phyloP scores from a whole-genome alignment of 2,113 vertebrate genomes.

The Archocentrus centrarchus region DNA sequence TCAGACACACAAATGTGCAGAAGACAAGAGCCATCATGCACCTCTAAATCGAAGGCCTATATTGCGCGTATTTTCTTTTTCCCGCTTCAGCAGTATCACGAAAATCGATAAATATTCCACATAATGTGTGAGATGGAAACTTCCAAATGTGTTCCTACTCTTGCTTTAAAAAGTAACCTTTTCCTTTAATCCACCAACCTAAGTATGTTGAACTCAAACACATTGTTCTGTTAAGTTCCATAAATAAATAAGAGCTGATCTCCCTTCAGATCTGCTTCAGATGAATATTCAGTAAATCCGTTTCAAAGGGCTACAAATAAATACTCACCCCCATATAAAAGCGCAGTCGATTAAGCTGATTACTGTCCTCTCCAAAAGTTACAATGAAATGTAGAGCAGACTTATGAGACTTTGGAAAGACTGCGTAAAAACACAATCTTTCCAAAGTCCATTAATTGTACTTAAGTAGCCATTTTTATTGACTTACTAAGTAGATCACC shows the following conservation, averaged over 20 bases:
- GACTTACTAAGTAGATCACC: not conserved
- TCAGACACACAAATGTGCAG: not conserved
- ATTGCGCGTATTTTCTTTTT: slow-evolving; percentile 23
- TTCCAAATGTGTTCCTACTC: not conserved
- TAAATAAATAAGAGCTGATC: not conserved
- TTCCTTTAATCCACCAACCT: not conserved
- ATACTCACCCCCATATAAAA: not conserved
- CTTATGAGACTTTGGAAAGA: slow-evolving; percentile 1
- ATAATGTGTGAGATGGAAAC: not conserved
- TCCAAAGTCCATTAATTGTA: not conserved
- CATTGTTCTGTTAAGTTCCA: not conserved
- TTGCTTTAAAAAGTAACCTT: not conserved
- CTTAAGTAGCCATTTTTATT: not conserved
- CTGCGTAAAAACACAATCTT: not conserved
- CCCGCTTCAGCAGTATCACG: not conserved
- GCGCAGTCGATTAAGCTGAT: not conserved
- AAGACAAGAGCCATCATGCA: slow-evolving; percentile 35
- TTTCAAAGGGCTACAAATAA: not conserved
- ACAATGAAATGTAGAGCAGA: not conserved
- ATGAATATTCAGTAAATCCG: not conserved
- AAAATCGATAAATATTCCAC: slow-evolving; percentile 15
- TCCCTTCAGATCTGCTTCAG: not conserved
- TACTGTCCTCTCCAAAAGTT: slow-evolving; percentile 1
- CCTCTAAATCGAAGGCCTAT: slow-evolving; percentile 46
- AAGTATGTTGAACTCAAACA: not conserved